Conservation (phyloP, 2,888 invertebrate species). For the Mechanitis messenoides region DNA sequence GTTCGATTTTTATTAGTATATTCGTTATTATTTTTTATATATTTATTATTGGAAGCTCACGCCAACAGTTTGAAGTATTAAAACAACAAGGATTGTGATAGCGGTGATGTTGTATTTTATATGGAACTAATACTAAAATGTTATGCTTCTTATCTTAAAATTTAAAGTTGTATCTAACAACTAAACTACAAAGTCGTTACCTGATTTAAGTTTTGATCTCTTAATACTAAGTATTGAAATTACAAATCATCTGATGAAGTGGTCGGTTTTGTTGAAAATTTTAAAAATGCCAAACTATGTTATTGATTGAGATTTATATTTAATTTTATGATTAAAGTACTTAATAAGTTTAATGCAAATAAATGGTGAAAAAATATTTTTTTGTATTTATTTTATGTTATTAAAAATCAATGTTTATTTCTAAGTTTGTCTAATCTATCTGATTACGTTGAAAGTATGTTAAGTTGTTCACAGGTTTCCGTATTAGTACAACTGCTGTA, state of each 20-base stretch:
- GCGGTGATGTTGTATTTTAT: conserved; percentile 47
- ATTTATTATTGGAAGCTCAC: conserved; percentile 10
- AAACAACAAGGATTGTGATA: conserved; percentile 44
- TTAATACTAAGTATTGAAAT: conserved; percentile 54
- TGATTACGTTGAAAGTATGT: no score
- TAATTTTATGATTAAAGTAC: conserved; percentile 37
- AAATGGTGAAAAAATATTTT: conserved; percentile 32
- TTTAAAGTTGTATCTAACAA: conserved; percentile 22
- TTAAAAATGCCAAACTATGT: conserved; percentile 63
- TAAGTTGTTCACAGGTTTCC: no score
- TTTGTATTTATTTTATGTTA: background rate
- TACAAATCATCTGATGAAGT: conserved; percentile 26
- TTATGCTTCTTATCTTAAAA: conserved; percentile 32
- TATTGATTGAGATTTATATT: conserved; percentile 65
- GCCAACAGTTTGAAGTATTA: conserved; percentile 12
- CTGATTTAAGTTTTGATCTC: conserved; percentile 74
- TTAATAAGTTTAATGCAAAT: conserved; percentile 40
- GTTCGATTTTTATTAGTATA: background rate
- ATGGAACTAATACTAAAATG: conserved; percentile 36
- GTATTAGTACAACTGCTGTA: no score
- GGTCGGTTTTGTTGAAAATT: conserved; percentile 39
- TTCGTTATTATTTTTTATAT: background rate
- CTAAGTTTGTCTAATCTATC: no score
- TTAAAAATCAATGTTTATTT: background rate
- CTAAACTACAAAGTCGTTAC: conserved; percentile 51